These are phyloP conservation scores for Monodelphis domestica DNA, from an alignment of 2,797 vertebrate species.

Conservation along the genomic window DNA sequence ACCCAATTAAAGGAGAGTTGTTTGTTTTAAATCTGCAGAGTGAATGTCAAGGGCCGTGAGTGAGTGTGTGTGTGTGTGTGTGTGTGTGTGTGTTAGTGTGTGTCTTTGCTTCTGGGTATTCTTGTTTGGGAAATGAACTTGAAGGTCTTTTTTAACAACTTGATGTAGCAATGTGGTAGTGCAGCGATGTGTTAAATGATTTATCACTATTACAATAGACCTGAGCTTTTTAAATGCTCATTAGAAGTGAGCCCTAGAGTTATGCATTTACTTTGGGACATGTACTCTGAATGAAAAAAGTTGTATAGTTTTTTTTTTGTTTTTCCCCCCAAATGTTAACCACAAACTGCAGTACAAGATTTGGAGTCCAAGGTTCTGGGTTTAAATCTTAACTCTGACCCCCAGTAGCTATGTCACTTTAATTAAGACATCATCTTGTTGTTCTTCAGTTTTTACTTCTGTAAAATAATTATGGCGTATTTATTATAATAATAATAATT, in stretches of 20 bases:
- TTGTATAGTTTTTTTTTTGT: not conserved
- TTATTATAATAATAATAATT: not conserved
- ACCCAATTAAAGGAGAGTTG: constrained; percentile 26
- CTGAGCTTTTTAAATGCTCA: constrained; percentile 48
- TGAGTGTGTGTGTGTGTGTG: too few relatives aligned
- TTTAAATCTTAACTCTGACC: not conserved
- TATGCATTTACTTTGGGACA: constrained; percentile 23
- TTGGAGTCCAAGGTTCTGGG: not conserved
- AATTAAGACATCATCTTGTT: not conserved
- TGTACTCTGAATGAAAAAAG: not conserved
- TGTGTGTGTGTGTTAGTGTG: not conserved
- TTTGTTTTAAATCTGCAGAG: not conserved
- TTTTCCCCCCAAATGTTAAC: constrained; percentile 18
- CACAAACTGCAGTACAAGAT: not conserved
- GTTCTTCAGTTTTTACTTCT: not conserved
- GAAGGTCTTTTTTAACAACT: not conserved
- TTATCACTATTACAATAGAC: constrained; percentile 21
- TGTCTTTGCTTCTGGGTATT: not conserved
- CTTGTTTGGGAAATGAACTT: not conserved
- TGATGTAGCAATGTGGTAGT: constrained; percentile 30
- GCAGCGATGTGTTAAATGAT: constrained; percentile 32
- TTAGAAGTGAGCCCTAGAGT: constrained; percentile 30
- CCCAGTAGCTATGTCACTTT: not conserved
- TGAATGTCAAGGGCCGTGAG: too few relatives aligned
- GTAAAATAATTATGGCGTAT: not conserved